Base-by-base conservation (phyloP, 2,797 vertebrate genomes). In the Clarias platycephalus region DNA sequence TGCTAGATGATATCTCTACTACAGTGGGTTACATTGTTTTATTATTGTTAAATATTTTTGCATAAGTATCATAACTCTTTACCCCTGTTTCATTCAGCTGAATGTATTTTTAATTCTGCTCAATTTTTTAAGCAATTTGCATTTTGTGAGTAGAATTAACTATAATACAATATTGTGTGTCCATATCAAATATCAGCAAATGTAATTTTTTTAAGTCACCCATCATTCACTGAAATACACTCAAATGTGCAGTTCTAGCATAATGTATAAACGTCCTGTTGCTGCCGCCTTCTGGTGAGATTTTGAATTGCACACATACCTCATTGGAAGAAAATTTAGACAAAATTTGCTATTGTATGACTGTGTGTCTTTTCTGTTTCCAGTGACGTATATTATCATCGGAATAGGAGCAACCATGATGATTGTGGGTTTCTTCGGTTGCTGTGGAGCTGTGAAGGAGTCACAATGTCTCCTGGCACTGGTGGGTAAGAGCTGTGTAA, bases 371-470 rank as follows among this genome's bases (percentile, higher is more conserved):
- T 40, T 60, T 93, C 70, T 89, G 80, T 83, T 89, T 87, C 1
- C 91, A 99, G 98, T 96, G 0, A 95, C 98, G 20, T 99, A 99
- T 83, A 97, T 98, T 81, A 91, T 99, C 86, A 95, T 98, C 10
- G 96, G 96, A 82, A 95, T 96, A 0, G 98, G 98, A 34, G 96
- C 94, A 68, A 63, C 98, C 89, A 99, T 99, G 97, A 95, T 97
- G 94, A 88, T 97, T 0, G 96, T 99, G n/a, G 98, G 98, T 12
- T 97, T 98, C 93, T 98, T 98, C 0, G 98, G 98, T 0, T 99
- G 97, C 92, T 99, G 97, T 28, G 98, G 98, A 88, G 97, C 97
- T 20, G 94, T 97, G 4, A 94, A 96, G 37, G 98, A 99, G 90
- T 99, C 97, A 24, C 97, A 99, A 89, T 99, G 97, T 92, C 95